Percentiles rank a stretch among this genome's conserved stretches.
phyloP scores from a whole-genome alignment of 2,113 vertebrate species.

The Crypturellus undulatus region DNA sequence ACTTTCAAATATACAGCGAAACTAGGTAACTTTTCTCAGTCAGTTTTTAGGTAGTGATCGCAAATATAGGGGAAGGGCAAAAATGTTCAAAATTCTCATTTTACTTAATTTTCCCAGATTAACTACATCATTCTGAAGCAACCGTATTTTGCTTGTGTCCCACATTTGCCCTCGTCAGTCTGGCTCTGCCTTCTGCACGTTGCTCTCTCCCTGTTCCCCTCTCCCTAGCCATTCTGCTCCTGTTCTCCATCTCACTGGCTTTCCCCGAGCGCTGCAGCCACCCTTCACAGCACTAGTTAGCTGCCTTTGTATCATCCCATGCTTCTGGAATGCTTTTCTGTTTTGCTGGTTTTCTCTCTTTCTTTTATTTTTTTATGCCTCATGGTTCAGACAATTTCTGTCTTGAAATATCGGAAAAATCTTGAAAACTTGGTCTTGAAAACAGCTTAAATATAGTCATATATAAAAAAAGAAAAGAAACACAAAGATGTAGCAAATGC shows the following conservation, averaged over 20 bases:
- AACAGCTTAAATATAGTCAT: slow-evolving; percentile 6
- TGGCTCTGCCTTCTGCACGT: background rate
- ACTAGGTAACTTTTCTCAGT: background rate
- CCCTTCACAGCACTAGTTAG: background rate
- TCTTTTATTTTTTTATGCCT: background rate
- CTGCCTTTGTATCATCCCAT: background rate
- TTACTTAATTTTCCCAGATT: background rate
- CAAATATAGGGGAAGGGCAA: background rate
- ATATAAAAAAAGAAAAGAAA: background rate
- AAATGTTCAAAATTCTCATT: background rate
- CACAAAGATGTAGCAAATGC: slow-evolving; percentile 12
- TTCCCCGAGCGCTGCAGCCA: rapidly evolving
- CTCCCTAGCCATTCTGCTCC: background rate
- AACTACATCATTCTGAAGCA: background rate
- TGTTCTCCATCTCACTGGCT: background rate
- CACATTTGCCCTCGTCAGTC: background rate
- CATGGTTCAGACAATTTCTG: background rate
- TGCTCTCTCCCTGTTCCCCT: background rate
- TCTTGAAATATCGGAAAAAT: background rate
- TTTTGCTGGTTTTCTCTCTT: background rate
- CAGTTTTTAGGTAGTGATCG: background rate
- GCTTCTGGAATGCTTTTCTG: background rate
- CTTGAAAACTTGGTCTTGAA: background rate
- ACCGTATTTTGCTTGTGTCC: background rate
- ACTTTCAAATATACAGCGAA: slow-evolving; percentile 22